Evolutionary conservation across 2,888 invertebrate genomes (phyloP), one percentile per base, ranked within the genome.

Genomic region (Tenthredo notha): DNA sequence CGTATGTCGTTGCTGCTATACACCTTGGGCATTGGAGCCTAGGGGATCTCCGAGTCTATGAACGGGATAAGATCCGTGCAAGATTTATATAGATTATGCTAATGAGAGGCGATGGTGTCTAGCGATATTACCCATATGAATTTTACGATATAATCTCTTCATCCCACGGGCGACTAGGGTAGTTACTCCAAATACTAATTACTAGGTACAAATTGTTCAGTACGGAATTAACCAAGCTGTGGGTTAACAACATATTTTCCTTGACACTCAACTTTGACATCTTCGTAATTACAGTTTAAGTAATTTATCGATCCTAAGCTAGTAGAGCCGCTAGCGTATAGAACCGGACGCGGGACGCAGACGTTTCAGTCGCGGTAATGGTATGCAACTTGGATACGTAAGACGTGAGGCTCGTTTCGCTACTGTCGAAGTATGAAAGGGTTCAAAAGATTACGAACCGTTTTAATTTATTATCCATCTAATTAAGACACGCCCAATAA

Each of bases 71-170:
- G 88, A 89, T 89, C 89, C 88, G 84, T 85, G 65, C 84, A 86
- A 89, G 90, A 92, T 91, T 92, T 91, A 90, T 90, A 89, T 91
- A 90, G 91, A 92, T 92, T 92, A 92, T 91, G 91, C 88, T 91
- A 91, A 91, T 91, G 91, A 90, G 89, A 87, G 87, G 88, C 87
- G 85, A 88, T 88, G 88, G 87, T 89, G 89, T 89, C 88, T 87
- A 87, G 86, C 86, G 89, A 87, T 89, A 86, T 84, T 80, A 40
- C 33, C 80, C 80, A 87, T 78, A 78, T 88, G 84, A 86, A 85
- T 87, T 87, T 89, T 58, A 61, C 80, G 58, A 80, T 40, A 88
- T 89, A 90, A 91, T 91, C 88, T 90, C 90, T 91, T 90, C 90
- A 90, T 91, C 89, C 86, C 72, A 25, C 65, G 70, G 58, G 72